These are phyloP conservation scores for Microcebus jonahi DNA, from an alignment of 2,113 vertebrate genomes.

Conservation along the genomic window DNA sequence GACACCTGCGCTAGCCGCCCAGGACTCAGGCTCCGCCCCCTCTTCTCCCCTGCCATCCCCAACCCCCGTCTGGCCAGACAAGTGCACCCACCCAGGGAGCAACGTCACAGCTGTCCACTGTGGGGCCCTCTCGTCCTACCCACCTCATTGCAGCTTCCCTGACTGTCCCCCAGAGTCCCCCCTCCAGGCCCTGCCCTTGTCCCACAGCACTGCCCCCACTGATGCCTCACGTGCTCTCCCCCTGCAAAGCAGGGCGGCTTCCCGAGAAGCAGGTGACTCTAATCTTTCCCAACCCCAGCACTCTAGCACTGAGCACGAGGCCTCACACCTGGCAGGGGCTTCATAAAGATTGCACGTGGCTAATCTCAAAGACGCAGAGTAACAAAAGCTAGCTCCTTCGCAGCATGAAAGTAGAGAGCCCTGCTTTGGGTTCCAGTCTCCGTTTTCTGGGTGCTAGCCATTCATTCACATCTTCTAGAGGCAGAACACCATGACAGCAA, in stretches of 20 bases:
- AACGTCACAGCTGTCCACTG: fast-evolving
- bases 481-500: neutral
- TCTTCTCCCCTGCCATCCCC: too few relatives aligned
- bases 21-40: neutral
- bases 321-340: fast-evolving
- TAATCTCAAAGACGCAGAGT: neutral
- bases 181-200: neutral
- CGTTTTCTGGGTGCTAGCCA: neutral
- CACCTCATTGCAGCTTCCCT: neutral
- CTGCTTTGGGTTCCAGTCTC: neutral
- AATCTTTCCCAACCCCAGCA: neutral
- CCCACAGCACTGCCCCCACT: neutral
- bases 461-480: neutral
- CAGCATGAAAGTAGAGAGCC: neutral
- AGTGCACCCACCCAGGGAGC: neutral
- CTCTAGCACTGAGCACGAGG: neutral
- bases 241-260: neutral
- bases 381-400: neutral
- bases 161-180: neutral
- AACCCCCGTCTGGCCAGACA: neutral
- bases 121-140: neutral
- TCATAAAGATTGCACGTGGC: neutral
- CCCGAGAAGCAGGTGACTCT: neutral
- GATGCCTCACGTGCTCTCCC: neutral
- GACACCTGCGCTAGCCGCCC: neutral